Conservation (phyloP, 37 sponge, comb jelly and placozoan genomes). For the Agelas oroides region DNA sequence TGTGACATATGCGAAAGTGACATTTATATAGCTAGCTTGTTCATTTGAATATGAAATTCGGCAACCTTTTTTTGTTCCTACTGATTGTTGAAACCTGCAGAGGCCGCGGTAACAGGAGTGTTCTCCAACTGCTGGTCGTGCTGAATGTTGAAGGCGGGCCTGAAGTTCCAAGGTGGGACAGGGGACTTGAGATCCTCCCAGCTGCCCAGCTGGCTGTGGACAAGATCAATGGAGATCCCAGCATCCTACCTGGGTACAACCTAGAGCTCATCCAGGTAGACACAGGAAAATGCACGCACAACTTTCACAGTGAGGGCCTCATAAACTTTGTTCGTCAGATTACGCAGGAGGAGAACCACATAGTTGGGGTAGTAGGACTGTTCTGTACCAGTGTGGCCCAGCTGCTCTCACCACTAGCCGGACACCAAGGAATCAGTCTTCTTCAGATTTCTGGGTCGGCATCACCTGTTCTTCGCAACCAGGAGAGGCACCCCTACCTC, state of each 20-base stretch:
- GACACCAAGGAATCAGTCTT: neutral
- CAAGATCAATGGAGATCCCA: neutral
- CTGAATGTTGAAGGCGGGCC: too few relatives aligned
- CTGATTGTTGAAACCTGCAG: too few relatives aligned
- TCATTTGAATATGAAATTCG: too few relatives aligned
- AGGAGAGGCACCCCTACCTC: neutral
- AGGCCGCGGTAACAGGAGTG: too few relatives aligned
- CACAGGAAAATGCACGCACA: neutral
- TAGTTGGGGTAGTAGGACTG: constrained; percentile 19
- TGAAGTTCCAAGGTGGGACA: constrained; percentile 4
- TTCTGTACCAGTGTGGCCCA: constrained; percentile 8
- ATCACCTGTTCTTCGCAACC: too few relatives aligned
- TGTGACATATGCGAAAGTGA: too few relatives aligned
- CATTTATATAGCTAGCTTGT: too few relatives aligned
- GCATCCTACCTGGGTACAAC: neutral
- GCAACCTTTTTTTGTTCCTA: too few relatives aligned
- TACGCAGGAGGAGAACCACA: neutral
- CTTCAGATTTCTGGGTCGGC: constrained; percentile 29
- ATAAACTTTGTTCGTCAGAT: neutral
- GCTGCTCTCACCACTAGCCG: constrained; percentile 16
- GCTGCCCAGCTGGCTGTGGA: constrained; percentile 27
- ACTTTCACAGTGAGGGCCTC: neutral
- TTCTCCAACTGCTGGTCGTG: too few relatives aligned
- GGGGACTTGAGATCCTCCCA: constrained; percentile 11
- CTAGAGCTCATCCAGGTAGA: neutral